Evolutionary conservation across 35 echinoderm and acorn worm species (phyloP), one percentile per base, ranked within the genome.

Genomic region (Heliocidaris tuberculata): DNA sequence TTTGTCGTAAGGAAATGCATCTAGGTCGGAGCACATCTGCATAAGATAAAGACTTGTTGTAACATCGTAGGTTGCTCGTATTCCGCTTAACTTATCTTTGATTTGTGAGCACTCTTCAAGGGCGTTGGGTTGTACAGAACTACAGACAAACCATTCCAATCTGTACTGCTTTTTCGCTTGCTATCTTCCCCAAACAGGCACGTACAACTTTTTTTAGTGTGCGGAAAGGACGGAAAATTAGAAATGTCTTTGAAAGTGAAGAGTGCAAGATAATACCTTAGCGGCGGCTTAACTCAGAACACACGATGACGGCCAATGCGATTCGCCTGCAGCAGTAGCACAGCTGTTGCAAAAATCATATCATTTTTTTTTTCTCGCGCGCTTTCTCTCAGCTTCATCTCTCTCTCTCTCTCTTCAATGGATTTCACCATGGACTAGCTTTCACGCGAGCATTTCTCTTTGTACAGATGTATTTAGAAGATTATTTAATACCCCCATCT

Each of bases 241-340:
- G 65, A 78, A 78, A 78, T 78, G 65, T 78, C 65, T 78, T 78
- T 78, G 65, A 78, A 78, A 78, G 65, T 78, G 65, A 78, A 78
- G 65, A 78, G 65, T n/a, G 65, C 65, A 78, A 78, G 65, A 78
- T 78, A 78, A 78, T 78, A 78, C 65, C 65, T 27, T 24, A 78
- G 65, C 65, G 65, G 65, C 65, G 21, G 2, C 65, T 78, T 78
- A 78, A 78, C 27, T 21, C 3, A 6, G 21, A 78, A 78, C 65
- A 78, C 65, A 78, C 65, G 65, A n/a, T n/a, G 65, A 78, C 65
- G 27, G 27, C 19, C 19, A 78, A 78, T 78, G 65, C 65, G 27
- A 27, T 78, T 78, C 27, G 65, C 65, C 65, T 78, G 65, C 65
- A 78, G 65, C 65, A 78, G 65, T 78, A 78, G 65, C 65, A 78